Evolutionary conservation across 2,888 invertebrate genomes (phyloP).

Genomic region (Pyrrhia umbra): DNA sequence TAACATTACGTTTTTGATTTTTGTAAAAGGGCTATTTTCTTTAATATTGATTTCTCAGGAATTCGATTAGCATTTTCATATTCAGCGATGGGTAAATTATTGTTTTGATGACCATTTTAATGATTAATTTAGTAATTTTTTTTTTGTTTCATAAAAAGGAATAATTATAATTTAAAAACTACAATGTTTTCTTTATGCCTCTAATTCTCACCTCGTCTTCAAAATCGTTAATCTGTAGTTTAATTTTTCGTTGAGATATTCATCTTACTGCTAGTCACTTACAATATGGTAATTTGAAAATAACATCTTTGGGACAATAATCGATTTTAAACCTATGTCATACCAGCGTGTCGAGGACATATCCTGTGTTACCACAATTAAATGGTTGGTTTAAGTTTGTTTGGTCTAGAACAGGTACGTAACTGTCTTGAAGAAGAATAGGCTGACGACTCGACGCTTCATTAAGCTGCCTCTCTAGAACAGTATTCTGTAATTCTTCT

Average conservation of each 20-base stretch:
- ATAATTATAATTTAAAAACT: slow-evolving; percentile 4
- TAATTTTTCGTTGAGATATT: slow-evolving; percentile 7
- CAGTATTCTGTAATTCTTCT: slow-evolving; percentile 86
- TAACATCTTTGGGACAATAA: slow-evolving; percentile 64
- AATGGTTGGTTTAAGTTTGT: slow-evolving; percentile 64
- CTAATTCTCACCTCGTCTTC: neutral
- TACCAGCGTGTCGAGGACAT: slow-evolving; percentile 87
- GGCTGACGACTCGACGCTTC: slow-evolving; percentile 86
- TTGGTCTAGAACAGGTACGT: slow-evolving; percentile 85
- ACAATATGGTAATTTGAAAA: slow-evolving; percentile 66
- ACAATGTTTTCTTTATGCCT: slow-evolving; percentile 17
- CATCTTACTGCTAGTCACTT: slow-evolving; percentile 56
- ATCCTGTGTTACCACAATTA: slow-evolving; percentile 70
- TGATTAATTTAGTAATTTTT: neutral
- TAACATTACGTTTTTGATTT: slow-evolving; percentile 37
- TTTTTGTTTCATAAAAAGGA: neutral
- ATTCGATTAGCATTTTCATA: neutral
- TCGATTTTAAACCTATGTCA: slow-evolving; percentile 75
- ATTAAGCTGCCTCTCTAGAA: slow-evolving; percentile 85
- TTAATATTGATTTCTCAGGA: neutral
- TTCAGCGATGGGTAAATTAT: neutral
- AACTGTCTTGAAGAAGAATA: slow-evolving; percentile 84
- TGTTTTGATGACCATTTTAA: neutral
- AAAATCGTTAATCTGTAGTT: neutral
- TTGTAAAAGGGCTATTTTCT: slow-evolving; percentile 32